Conservation (phyloP, 2,888 invertebrate species). For the Volucella inanis region DNA sequence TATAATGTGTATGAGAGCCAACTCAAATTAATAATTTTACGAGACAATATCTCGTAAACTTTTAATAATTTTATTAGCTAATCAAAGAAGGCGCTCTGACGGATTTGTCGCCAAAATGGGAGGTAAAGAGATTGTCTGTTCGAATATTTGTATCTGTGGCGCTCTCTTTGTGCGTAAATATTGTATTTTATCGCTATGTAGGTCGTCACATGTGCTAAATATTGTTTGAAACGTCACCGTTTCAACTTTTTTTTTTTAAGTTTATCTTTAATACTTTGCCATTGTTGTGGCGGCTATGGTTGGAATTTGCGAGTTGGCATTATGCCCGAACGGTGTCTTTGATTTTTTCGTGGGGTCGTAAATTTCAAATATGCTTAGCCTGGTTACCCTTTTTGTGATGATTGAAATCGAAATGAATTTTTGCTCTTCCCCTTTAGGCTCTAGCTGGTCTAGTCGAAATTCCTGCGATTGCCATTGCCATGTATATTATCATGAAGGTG, state of each 20-base stretch:
- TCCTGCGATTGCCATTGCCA: constrained; percentile 90
- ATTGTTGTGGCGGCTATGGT: constrained; percentile 35
- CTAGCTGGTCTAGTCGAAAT: constrained; percentile 90
- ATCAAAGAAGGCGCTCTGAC: constrained; percentile 4
- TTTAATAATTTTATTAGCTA: constrained; percentile 40
- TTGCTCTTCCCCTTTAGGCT: constrained; percentile 80
- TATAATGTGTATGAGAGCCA: neutral
- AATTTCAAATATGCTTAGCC: constrained; percentile 42
- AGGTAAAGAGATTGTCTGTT: constrained; percentile 5
- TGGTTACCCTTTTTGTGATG: constrained; percentile 16
- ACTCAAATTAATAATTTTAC: constrained; percentile 52
- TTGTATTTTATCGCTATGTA: constrained; percentile 35
- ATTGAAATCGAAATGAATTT: constrained; percentile 9
- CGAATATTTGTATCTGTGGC: constrained; percentile 1
- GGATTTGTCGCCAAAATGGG: constrained; percentile 24
- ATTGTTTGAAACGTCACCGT: constrained; percentile 49
- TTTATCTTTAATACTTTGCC: too few species aligned
- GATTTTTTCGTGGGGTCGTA: constrained; percentile 20
- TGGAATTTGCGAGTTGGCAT: constrained; percentile 37
- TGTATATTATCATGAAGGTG: constrained; percentile 89
- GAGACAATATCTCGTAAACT: constrained; percentile 27
- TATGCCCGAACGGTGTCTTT: constrained; percentile 51
- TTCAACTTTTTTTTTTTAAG: neutral
- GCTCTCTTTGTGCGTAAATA: constrained; percentile 49
- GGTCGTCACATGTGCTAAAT: constrained; percentile 11